Evolutionary conservation across 2,888 invertebrate species (phyloP).

Genomic region (Nymphalis urticae): DNA sequence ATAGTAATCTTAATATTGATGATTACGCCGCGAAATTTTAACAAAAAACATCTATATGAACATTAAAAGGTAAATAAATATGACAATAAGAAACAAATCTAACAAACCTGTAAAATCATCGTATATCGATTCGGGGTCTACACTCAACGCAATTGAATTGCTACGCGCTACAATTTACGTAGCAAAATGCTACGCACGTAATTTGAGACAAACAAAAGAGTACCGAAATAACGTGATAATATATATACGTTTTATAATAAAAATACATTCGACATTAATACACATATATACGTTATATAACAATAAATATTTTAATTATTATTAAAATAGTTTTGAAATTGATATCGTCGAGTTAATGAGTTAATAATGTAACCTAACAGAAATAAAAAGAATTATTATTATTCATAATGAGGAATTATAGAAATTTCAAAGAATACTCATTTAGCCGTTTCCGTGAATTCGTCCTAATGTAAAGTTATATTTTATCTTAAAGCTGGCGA

Average conservation of each 20-base stretch:
- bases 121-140: neutral
- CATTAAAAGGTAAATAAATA: no score
- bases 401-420: neutral
- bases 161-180: constrained; percentile 22
- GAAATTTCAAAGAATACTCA: neutral
- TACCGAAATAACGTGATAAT: neutral
- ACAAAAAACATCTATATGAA: no score
- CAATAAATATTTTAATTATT: neutral
- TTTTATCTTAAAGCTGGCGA: constrained; percentile 2
- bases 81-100: neutral
- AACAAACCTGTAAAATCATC: constrained; percentile 5
- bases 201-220: neutral
- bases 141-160: constrained; percentile 11
- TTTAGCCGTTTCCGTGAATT: neutral
- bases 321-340: no score
- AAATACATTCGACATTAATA: neutral
- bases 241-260: neutral
- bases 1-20: no score
- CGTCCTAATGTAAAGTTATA: constrained; percentile 2
- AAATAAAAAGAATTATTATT: no score
- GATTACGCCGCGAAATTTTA: no score
- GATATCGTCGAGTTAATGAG: no score
- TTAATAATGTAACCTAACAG: no score
- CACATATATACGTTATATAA: neutral
- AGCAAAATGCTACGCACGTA: constrained; percentile 25